Conservation (phyloP, 2,797 vertebrate species). For the Melanotaenia trifasciata region DNA sequence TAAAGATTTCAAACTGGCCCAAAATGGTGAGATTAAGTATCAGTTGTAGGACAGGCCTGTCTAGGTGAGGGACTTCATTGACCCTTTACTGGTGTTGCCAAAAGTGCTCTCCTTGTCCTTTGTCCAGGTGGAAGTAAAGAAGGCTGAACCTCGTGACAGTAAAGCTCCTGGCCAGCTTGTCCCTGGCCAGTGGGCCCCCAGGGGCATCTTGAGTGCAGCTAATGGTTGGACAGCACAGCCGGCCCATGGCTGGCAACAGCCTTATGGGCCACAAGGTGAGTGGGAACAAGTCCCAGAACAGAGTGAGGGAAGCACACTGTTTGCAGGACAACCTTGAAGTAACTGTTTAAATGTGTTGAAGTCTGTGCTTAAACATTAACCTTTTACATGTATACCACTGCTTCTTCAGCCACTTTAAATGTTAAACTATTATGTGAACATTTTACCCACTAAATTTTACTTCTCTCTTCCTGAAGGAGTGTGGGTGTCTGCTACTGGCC, state of each 20-base stretch:
- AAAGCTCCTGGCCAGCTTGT: constrained; percentile 94
- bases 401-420: constrained; percentile 12
- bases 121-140: constrained; percentile 99
- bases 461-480: constrained; percentile 85
- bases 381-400: constrained; percentile 11
- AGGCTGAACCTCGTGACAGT: constrained; percentile 97
- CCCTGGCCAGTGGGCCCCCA: constrained; percentile 94
- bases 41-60: constrained; percentile 86
- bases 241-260: constrained; percentile 95
- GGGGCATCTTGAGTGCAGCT: constrained; percentile 94
- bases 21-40: constrained; percentile 85
- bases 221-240: constrained; percentile 99
- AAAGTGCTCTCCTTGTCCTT: constrained; percentile 85
- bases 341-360: constrained; percentile 35
- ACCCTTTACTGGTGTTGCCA: constrained; percentile 71
- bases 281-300: constrained; percentile 66
- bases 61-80: constrained; percentile 79
- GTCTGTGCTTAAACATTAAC: constrained; percentile 36
- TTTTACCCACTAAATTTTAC: constrained; percentile 35
- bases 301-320: constrained; percentile 39
- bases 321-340: constrained; percentile 31
- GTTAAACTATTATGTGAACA: constrained; percentile 25
- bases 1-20: constrained; percentile 83
- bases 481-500: constrained; percentile 98
- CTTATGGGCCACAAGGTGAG: constrained; percentile 97